phyloP scores from a whole-genome alignment of 2,113 vertebrate species.

The Onychostoma macrolepis region DNA sequence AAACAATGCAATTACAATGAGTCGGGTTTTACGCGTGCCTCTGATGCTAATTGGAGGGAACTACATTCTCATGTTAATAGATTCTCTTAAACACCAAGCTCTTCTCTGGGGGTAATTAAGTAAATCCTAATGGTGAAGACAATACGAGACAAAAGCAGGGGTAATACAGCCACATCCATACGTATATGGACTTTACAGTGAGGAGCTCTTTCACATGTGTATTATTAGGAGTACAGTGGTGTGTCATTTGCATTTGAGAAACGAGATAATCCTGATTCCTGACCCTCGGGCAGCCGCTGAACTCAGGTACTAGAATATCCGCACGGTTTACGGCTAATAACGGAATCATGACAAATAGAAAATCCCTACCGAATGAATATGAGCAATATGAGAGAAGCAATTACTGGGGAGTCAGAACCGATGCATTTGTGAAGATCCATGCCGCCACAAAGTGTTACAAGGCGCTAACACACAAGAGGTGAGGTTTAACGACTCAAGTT shows the following conservation, averaged over 20 bases:
- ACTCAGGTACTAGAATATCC: background rate
- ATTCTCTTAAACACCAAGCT: conserved; percentile 18
- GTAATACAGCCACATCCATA: conserved; percentile 9
- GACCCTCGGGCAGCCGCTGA: background rate
- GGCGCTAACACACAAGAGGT: background rate
- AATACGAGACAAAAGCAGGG: conserved; percentile 19
- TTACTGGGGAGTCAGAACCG: background rate
- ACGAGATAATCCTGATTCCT: conserved; percentile 19
- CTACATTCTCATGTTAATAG: conserved; percentile 48
- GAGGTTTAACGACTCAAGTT: background rate
- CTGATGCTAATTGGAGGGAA: conserved; percentile 47
- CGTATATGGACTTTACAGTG: conserved; percentile 23
- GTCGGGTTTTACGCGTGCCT: background rate
- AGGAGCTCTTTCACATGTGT: conserved; percentile 34
- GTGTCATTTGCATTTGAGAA: conserved; percentile 30
- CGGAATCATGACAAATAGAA: background rate
- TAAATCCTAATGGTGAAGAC: conserved; percentile 29
- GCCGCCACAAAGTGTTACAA: background rate
- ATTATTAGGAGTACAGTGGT: background rate
- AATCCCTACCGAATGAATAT: background rate
- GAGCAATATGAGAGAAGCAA: background rate
- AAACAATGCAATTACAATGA: conserved; percentile 20
- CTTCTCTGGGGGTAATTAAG: conserved; percentile 28
- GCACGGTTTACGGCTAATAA: background rate
- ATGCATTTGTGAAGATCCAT: background rate